Evolutionary conservation across 2,113 vertebrate genomes (phyloP).

Genomic region (Columba janthina): DNA sequence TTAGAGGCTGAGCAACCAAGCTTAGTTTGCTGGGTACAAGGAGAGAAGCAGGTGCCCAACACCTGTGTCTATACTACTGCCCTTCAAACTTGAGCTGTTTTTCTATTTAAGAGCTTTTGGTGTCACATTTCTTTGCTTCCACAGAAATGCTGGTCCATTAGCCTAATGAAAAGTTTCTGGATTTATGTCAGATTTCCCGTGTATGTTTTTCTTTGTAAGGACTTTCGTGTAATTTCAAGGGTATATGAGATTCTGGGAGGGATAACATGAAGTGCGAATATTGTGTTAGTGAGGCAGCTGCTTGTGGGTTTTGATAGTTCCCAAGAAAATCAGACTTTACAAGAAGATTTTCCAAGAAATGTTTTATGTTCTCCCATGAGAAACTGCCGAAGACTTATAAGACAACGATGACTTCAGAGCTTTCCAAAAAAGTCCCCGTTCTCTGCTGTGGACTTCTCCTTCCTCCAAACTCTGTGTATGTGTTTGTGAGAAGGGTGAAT

Average conservation of each 20-base stretch:
- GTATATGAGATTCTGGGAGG: neutral
- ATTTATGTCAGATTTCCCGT: neutral
- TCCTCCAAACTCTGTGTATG: neutral
- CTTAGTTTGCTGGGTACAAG: neutral
- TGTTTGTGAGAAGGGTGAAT: neutral
- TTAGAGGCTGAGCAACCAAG: neutral
- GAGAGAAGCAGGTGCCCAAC: neutral
- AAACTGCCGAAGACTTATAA: neutral
- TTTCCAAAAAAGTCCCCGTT: neutral
- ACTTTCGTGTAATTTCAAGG: neutral
- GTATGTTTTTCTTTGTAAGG: neutral
- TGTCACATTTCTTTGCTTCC: neutral
- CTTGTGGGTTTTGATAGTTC: neutral
- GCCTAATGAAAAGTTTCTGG: neutral
- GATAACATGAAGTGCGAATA: fast-evolving
- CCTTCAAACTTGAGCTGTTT: neutral
- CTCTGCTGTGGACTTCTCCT: neutral
- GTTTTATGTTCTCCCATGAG: neutral
- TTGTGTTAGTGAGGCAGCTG: neutral
- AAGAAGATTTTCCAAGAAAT: neutral
- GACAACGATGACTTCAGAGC: neutral
- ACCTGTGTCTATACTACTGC: neutral
- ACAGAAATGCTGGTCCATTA: neutral
- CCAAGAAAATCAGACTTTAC: neutral
- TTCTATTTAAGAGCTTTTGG: neutral